phyloP scores from a whole-genome alignment of 2,113 vertebrate species.

The Herpailurus yagouaroundi region DNA sequence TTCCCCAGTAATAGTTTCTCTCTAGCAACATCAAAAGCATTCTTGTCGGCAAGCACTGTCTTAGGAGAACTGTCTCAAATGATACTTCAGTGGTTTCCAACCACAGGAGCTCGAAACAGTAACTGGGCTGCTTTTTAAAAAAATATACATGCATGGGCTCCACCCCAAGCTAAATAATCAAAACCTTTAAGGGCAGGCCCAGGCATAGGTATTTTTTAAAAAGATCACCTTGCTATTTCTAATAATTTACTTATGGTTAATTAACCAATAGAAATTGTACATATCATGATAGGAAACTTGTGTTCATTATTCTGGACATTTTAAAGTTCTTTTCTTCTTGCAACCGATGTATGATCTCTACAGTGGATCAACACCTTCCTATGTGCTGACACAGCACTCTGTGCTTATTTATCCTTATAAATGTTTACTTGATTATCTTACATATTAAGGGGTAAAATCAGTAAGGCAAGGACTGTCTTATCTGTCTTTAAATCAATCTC shows the following conservation, averaged over 20 bases:
- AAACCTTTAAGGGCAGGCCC: background rate
- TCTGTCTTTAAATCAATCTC: background rate
- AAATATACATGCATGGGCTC: background rate
- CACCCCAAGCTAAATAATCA: background rate
- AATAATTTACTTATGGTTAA: background rate
- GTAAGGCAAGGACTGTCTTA: background rate
- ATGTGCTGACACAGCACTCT: background rate
- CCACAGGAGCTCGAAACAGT: background rate
- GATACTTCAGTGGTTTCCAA: background rate
- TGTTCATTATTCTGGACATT: background rate
- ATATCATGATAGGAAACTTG: background rate
- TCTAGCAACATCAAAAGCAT: conserved; percentile 20
- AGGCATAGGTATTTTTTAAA: background rate
- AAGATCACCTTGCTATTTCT: background rate
- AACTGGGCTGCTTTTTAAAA: background rate
- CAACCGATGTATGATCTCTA: background rate
- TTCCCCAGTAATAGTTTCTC: background rate
- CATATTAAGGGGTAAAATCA: background rate
- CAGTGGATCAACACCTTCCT: background rate
- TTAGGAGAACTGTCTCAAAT: background rate
- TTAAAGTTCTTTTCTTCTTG: background rate
- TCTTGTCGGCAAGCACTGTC: background rate
- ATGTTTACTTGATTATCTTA: background rate
- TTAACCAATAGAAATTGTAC: background rate
- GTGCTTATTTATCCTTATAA: background rate